These are phyloP conservation scores for Anodontia alba DNA, from an alignment of 2,888 invertebrate species.

Conservation along the genomic window DNA sequence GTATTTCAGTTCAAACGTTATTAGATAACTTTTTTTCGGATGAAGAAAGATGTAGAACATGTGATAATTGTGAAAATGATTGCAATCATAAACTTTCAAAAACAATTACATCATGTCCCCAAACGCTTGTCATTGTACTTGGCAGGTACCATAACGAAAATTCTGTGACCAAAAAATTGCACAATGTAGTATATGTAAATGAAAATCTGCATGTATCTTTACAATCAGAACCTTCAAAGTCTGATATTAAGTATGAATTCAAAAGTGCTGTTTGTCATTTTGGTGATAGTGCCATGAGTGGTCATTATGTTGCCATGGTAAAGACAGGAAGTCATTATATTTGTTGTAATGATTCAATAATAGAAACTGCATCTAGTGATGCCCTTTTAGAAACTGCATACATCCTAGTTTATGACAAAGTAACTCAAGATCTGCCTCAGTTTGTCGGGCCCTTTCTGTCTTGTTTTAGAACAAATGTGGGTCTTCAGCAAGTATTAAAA, in stretches of 20 bases:
- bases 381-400: constrained; percentile 10
- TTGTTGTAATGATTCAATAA: constrained; percentile 12
- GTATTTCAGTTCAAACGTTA: neutral
- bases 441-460: constrained; percentile 1
- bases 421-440: neutral
- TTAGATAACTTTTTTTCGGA: neutral
- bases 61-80: neutral
- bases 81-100: neutral
- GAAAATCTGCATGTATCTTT: neutral
- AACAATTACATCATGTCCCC: neutral
- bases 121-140: neutral
- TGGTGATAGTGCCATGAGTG: neutral
- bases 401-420: constrained; percentile 8
- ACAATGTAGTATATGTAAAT: constrained; percentile 11
- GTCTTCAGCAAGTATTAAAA: neutral
- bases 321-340: constrained; percentile 15
- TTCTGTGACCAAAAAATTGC: neutral
- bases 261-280: constrained; percentile 17
- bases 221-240: neutral
- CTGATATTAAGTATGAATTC: neutral
- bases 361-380: neutral
- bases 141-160: neutral
- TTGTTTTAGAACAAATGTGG: neutral
- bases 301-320: constrained; percentile 16
- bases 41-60: neutral